phyloP scores from a whole-genome alignment of 2,888 invertebrate species.

The Amorpha juglandis region DNA sequence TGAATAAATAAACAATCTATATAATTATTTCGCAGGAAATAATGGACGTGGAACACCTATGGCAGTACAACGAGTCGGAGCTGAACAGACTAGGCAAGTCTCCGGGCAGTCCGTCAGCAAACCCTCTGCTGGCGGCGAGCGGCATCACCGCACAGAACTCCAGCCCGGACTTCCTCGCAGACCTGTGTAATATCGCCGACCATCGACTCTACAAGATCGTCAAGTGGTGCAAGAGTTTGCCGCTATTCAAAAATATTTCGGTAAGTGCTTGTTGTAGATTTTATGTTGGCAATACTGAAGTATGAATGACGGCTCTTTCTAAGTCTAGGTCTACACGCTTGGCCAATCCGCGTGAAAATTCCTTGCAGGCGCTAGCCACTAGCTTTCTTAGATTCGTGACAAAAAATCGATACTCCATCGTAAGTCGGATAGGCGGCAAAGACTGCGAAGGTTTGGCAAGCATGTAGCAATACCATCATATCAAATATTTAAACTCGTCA shows the following conservation, averaged over 20 bases:
- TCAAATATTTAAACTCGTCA: no score
- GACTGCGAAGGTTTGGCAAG: no score
- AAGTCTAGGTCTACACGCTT: no score
- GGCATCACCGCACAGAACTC: constrained; percentile 85
- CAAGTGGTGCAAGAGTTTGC: constrained; percentile 98
- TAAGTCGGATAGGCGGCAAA: no score
- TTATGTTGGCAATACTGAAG: not conserved
- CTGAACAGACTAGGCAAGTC: constrained; percentile 86
- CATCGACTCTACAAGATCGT: constrained; percentile 98
- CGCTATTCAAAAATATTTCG: constrained; percentile 97
- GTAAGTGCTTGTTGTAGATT: constrained; percentile 80
- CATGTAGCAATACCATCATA: no score
- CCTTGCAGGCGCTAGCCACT: no score
- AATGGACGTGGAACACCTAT: constrained; percentile 97
- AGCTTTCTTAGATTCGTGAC: no score
- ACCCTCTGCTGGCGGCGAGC: constrained; percentile 76
- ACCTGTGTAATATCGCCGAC: constrained; percentile 97
- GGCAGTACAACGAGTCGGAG: constrained; percentile 96
- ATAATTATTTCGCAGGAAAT: constrained; percentile 88
- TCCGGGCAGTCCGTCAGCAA: constrained; percentile 67
- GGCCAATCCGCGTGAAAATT: no score
- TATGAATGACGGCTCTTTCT: no score
- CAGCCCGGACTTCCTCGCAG: constrained; percentile 93
- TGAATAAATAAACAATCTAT: no score
- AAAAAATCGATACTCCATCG: no score